Evolutionary conservation across 2,797 vertebrate genomes (phyloP).

Genomic region (Ambastaia sidthimunki): DNA sequence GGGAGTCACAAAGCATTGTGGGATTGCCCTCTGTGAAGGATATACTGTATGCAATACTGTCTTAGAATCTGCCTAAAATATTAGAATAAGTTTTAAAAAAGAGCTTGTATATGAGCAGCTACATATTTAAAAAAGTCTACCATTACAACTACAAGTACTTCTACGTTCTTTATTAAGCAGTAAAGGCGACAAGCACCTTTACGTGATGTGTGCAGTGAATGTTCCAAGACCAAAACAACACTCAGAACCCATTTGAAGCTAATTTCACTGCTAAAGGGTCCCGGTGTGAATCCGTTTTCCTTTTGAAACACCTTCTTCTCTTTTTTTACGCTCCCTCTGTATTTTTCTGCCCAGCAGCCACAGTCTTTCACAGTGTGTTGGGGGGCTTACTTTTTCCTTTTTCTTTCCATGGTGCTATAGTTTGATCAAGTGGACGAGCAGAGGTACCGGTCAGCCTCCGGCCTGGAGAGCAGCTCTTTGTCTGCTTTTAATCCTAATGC

Average conservation of each 20-base stretch:
- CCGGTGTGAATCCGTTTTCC: slow-evolving; percentile 3
- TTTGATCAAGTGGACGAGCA: slow-evolving; percentile 36
- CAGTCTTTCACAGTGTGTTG: neutral
- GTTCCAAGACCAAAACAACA: neutral
- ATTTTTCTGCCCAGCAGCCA: slow-evolving; percentile 8
- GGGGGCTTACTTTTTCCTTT: slow-evolving; percentile 3
- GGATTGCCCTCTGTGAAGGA: too few species aligned
- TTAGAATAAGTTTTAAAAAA: neutral
- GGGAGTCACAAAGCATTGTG: too few species aligned
- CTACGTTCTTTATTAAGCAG: neutral
- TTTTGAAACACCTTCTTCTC: neutral
- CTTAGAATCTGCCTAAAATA: too few species aligned
- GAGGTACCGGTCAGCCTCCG: slow-evolving; percentile 16
- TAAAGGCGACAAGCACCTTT: neutral
- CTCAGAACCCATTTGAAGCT: neutral
- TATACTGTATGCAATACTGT: too few species aligned
- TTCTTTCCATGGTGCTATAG: slow-evolving; percentile 36
- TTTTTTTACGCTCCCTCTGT: neutral
- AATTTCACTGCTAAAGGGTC: neutral
- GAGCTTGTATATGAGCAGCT: neutral
- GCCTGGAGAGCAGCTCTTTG: neutral
- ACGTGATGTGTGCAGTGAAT: neutral
- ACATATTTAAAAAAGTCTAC: neutral
- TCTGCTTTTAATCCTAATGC: slow-evolving; percentile 30
- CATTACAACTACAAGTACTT: neutral